Conservation (phyloP, 2,113 vertebrate species). For the Chroicocephalus ridibundus region DNA sequence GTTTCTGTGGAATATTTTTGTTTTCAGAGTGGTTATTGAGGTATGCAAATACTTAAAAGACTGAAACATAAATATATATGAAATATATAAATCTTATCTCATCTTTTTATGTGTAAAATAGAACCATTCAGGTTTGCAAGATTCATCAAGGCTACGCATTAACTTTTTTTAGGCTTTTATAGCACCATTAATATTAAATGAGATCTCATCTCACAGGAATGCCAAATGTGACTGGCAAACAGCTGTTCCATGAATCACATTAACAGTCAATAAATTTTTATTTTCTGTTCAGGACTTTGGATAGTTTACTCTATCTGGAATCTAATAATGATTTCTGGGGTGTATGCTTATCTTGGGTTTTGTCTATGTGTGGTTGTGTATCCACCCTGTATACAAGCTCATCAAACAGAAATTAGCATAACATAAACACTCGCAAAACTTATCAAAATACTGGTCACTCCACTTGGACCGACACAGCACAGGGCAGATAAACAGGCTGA, state of each 20-base stretch:
- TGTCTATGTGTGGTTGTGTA: constrained; percentile 22
- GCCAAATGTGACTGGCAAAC: constrained; percentile 60
- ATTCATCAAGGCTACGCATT: constrained; percentile 26
- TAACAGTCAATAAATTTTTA: constrained; percentile 67
- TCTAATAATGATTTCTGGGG: constrained; percentile 55
- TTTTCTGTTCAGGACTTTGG: constrained; percentile 40
- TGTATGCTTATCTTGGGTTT: constrained; percentile 45
- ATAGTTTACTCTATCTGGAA: constrained; percentile 57
- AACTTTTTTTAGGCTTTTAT: constrained; percentile 57
- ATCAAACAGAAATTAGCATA: constrained; percentile 53
- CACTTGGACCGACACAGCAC: not conserved
- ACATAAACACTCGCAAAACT: not conserved
- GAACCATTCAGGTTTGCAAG: constrained; percentile 43
- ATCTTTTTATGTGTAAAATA: constrained; percentile 29
- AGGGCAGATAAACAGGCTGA: not conserved
- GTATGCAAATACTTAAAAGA: constrained; percentile 50
- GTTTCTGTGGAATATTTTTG: constrained; percentile 51
- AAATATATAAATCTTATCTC: constrained; percentile 37
- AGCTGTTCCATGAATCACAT: constrained; percentile 64
- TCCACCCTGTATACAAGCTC: constrained; percentile 20
- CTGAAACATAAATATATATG: constrained; percentile 22
- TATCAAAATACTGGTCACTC: not conserved
- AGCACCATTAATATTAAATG: constrained; percentile 65
- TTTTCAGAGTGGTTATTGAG: constrained; percentile 46
- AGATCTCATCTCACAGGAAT: constrained; percentile 62